Conservation (phyloP, 2,113 vertebrate species). For the Elephas maximus region DNA sequence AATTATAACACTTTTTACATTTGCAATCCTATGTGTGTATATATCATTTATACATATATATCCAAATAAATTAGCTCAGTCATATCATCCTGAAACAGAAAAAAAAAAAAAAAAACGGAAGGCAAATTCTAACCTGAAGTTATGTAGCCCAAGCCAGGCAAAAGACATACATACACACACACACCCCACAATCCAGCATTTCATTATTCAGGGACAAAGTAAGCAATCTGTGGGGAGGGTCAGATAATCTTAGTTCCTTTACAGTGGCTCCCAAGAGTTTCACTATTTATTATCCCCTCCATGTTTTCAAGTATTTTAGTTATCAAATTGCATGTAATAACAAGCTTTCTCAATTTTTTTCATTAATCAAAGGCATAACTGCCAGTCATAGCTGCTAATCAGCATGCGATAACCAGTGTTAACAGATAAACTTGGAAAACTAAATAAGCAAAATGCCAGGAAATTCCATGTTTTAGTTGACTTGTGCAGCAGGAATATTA, state of each 20-base stretch:
- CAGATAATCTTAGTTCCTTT: slow-evolving; percentile 60
- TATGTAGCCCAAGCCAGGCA: slow-evolving; percentile 48
- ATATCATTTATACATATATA: slow-evolving; percentile 51
- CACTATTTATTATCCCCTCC: not conserved
- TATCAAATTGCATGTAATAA: slow-evolving; percentile 65
- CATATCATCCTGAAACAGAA: slow-evolving; percentile 58
- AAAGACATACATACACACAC: not conserved
- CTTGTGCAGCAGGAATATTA: slow-evolving; percentile 57
- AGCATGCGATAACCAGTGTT: slow-evolving; percentile 31
- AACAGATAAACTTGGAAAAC: slow-evolving; percentile 41
- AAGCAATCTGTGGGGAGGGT: slow-evolving; percentile 49
- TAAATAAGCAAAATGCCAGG: slow-evolving; percentile 28
- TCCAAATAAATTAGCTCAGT: slow-evolving; percentile 58
- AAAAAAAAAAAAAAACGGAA: slow-evolving; percentile 44
- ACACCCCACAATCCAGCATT: not conserved
- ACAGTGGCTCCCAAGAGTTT: slow-evolving; percentile 69
- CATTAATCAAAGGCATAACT: slow-evolving; percentile 59
- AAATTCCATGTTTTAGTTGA: slow-evolving; percentile 57
- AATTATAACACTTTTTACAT: slow-evolving; percentile 61
- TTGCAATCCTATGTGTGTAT: slow-evolving; percentile 55
- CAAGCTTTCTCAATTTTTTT: slow-evolving; percentile 47
- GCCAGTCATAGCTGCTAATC: slow-evolving; percentile 61
- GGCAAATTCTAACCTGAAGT: slow-evolving; percentile 61
- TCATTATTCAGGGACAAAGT: slow-evolving; percentile 64
- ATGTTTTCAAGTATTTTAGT: slow-evolving; percentile 72